These are phyloP conservation scores for Ornithoptera priamus DNA, from an alignment of 2,888 invertebrate genomes.

Conservation along the genomic window DNA sequence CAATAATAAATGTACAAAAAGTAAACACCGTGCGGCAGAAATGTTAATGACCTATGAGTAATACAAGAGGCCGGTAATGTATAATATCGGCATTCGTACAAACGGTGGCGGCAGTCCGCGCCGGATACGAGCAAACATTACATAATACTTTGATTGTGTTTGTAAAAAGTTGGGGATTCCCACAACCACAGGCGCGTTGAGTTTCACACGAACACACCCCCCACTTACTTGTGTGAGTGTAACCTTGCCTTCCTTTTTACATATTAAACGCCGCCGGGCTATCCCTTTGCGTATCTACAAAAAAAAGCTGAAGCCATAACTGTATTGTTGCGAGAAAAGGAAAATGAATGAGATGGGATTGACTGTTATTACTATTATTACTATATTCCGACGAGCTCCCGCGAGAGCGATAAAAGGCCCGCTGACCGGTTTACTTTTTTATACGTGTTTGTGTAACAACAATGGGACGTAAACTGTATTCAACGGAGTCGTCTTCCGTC, in stretches of 20 bases:
- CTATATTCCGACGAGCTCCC: constrained; percentile 69
- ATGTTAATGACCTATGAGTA: constrained; percentile 77
- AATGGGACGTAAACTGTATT: constrained; percentile 76
- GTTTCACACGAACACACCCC: constrained; percentile 63
- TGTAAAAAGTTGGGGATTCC: constrained; percentile 80
- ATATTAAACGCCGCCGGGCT: constrained; percentile 78
- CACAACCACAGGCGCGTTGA: constrained; percentile 75
- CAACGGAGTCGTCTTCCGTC: constrained; percentile 66
- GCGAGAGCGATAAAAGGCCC: constrained; percentile 71
- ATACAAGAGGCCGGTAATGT: constrained; percentile 67
- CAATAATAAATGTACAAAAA: constrained; percentile 60
- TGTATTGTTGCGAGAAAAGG: constrained; percentile 73
- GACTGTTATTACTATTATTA: constrained; percentile 78
- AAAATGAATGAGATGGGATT: constrained; percentile 74
- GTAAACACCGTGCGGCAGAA: constrained; percentile 62
- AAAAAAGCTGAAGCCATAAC: constrained; percentile 69
- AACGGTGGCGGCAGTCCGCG: constrained; percentile 66
- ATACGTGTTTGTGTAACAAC: constrained; percentile 69
- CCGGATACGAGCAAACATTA: constrained; percentile 77
- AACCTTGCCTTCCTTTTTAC: constrained; percentile 80
- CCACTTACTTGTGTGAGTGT: constrained; percentile 64
- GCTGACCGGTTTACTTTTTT: constrained; percentile 78
- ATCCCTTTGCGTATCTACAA: constrained; percentile 78
- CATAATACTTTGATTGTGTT: constrained; percentile 81
- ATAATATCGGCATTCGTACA: constrained; percentile 76